Evolutionary conservation across 2,113 vertebrate genomes (phyloP).

Genomic region (Garra rufa): DNA sequence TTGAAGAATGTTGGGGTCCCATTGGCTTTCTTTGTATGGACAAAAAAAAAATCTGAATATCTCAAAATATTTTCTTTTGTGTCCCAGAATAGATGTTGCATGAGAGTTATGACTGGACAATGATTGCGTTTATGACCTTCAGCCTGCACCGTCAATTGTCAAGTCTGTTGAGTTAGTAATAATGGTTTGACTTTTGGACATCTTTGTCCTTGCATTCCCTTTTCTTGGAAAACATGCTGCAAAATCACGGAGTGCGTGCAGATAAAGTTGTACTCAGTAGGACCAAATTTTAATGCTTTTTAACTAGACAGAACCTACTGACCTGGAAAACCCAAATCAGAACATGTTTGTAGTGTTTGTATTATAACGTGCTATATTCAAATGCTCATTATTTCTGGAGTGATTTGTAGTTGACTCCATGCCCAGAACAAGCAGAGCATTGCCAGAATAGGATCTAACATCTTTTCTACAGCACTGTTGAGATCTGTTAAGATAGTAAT

Average conservation of each 20-base stretch:
- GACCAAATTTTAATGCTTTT: neutral
- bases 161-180: neutral
- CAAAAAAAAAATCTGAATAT: neutral
- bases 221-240: neutral
- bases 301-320: neutral
- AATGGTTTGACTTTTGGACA: slow-evolving; percentile 28
- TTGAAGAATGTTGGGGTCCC: neutral
- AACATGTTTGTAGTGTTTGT: neutral
- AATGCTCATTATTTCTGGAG: neutral
- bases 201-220: neutral
- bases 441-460: neutral
- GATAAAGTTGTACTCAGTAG: neutral
- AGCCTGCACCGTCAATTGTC: neutral
- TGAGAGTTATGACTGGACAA: neutral
- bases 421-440: neutral
- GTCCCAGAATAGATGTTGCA: neutral
- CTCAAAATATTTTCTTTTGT: neutral
- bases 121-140: neutral
- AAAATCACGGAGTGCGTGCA: neutral
- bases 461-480: neutral
- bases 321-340: neutral
- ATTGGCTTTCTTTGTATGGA: neutral
- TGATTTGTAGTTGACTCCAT: neutral
- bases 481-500: neutral
- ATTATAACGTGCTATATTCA: neutral